Conservation (phyloP, 2,888 invertebrate species). For the Morpho helenor region DNA sequence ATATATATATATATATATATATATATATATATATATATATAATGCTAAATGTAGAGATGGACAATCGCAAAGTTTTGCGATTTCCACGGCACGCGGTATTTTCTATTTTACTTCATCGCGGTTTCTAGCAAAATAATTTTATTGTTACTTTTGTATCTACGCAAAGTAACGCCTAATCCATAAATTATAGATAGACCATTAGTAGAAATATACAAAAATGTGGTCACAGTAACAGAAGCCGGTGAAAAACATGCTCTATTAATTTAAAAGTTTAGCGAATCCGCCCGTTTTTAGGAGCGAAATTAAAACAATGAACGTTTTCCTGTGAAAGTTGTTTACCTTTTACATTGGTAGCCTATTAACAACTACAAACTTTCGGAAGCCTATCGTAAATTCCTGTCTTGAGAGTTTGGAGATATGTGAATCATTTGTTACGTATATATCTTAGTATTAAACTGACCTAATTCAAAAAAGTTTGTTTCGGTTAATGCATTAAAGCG, state of each 20-base stretch:
- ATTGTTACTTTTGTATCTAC: too few relatives aligned
- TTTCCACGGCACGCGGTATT: too few relatives aligned
- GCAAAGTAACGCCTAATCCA: too few relatives aligned
- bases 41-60: too few relatives aligned
- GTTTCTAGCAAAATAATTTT: too few relatives aligned
- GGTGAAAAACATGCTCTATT: conserved; percentile 48
- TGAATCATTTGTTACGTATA: not conserved
- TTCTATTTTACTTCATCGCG: too few relatives aligned
- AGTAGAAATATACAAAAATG: not conserved
- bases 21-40: too few relatives aligned
- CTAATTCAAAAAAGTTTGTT: too few relatives aligned
- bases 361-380: conserved; percentile 8
- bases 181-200: too few relatives aligned
- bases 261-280: conserved; percentile 46
- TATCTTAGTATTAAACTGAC: not conserved
- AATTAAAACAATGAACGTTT: conserved; percentile 46
- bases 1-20: too few relatives aligned
- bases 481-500: too few relatives aligned
- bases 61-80: too few relatives aligned
- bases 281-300: conserved; percentile 41
- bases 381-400: conserved; percentile 9
- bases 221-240: conserved; percentile 23
- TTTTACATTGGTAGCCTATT: conserved; percentile 23
- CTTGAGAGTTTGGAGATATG: conserved; percentile 5
- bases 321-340: conserved; percentile 28